phyloP scores from a whole-genome alignment of 1,140 invertebrate species.

The Geopemphigus sp. region DNA sequence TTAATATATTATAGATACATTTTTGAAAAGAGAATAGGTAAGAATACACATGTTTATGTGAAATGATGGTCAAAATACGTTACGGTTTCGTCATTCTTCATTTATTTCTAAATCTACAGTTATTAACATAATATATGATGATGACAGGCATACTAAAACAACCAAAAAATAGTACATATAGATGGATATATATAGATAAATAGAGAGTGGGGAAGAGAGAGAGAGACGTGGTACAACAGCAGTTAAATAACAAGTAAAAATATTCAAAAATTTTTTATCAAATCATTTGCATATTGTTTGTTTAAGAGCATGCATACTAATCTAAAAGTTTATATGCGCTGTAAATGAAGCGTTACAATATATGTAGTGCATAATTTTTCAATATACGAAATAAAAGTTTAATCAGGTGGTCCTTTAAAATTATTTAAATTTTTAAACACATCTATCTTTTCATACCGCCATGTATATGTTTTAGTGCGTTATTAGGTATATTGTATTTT shows the following conservation, averaged over 20 bases:
- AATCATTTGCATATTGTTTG: constrained; percentile 38
- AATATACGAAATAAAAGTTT: neutral
- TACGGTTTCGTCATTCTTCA: neutral
- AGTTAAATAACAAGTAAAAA: constrained; percentile 15
- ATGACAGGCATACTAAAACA: neutral
- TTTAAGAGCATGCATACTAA: constrained; percentile 28
- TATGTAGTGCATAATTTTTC: neutral
- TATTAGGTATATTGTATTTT: too few relatives aligned
- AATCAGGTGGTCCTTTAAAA: neutral
- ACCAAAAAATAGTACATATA: neutral
- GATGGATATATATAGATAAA: too few relatives aligned
- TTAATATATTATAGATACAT: neutral
- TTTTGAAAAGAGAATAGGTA: neutral
- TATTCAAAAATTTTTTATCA: constrained; percentile 28
- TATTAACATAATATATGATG: constrained; percentile 25
- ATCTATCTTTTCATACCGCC: too few relatives aligned
- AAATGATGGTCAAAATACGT: neutral
- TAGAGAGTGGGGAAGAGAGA: neutral
- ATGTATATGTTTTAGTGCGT: too few relatives aligned
- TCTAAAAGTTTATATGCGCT: constrained; percentile 8
- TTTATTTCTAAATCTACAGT: constrained; percentile 18
- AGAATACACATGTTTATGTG: neutral
- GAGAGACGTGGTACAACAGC: neutral
- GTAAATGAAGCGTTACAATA: neutral
- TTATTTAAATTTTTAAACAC: too few relatives aligned